Evolutionary conservation across 23 tunicate genomes (phyloP), one percentile per base, ranked within the genome.

Genomic region (Oikopleura albicans): DNA sequence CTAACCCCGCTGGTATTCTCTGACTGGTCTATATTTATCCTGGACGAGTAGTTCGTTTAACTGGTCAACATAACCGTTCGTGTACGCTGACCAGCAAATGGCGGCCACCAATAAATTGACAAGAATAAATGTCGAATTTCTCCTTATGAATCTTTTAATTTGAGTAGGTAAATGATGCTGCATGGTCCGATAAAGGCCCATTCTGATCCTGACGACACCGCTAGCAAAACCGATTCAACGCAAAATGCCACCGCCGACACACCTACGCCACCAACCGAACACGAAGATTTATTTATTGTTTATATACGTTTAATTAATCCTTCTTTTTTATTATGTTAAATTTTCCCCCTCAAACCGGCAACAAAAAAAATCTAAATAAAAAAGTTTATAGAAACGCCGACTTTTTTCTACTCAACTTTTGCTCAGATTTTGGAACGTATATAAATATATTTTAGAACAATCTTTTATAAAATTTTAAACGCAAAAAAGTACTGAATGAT

Each of bases 111-210:
- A 37, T 29, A 71, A 71, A 71, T 71, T 71, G 37, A 29, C 79
- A 34, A 71, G 31, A 71, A 71, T 29, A 29, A 71, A 71, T 12
- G 79, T 71, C 79, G 79, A 71, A 29, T 71, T 71, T 16, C 79
- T 34, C 36, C 79, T 27, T 34, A 16, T 2, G 31, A 71, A 71
- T 12, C 79, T 16, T 16, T 29, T 16, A 12, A 71, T 71, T 71
- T 71, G 79, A 29, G 79, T 71, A 37, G 79, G 79, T 29, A 71
- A 71, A 71, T 71, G 79, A 37, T 71, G 79, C 27, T 16, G 34
- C 79, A 71, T 71, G 27, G 79, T 71, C 34, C 79, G 79, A 71
- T 29, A 29, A 29, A 71, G 27, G 79, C 79, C 79, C 79, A 71
- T 71, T 49, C 63, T 49, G 63, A 49, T 22, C 63, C n/a, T n/a